Percentiles rank a stretch among this genome's conserved stretches.
phyloP scores from a whole-genome alignment of 2,888 invertebrate genomes.

The Nymphalis urticae region DNA sequence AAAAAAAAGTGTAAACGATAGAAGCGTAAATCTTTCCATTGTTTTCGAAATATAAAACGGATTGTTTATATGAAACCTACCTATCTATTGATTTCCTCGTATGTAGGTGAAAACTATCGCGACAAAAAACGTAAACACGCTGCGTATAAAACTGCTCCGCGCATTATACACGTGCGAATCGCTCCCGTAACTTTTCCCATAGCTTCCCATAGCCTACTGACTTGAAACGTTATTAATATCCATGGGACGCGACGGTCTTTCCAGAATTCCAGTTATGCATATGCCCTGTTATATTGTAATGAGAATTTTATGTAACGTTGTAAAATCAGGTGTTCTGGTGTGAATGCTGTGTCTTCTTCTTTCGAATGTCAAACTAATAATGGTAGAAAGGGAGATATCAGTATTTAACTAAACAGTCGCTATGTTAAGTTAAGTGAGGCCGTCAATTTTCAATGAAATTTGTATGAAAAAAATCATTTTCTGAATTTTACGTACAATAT shows the following conservation, averaged over 20 bases:
- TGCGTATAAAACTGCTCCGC: conserved; percentile 1
- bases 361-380: too few species aligned
- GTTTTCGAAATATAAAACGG: not conserved
- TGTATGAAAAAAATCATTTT: too few species aligned
- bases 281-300: not conserved
- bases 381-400: too few species aligned
- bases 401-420: too few species aligned
- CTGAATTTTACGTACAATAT: too few species aligned
- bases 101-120: conserved; percentile 26
- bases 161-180: conserved; percentile 37
- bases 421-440: too few species aligned
- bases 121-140: conserved; percentile 13
- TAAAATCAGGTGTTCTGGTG: too few species aligned
- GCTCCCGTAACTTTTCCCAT: conserved; percentile 38
- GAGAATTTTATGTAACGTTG: too few species aligned
- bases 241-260: conserved; percentile 9
- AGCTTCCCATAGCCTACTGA: conserved; percentile 41
- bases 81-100: conserved; percentile 22
- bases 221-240: conserved; percentile 9
- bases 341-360: too few species aligned
- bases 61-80: conserved; percentile 9
- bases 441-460: too few species aligned
- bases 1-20: too few species aligned
- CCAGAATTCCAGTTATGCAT: conserved; percentile 10
- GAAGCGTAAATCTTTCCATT: not conserved